Evolutionary conservation across 2,113 vertebrate genomes (phyloP).

Genomic region (Triplophysa dalaica): DNA sequence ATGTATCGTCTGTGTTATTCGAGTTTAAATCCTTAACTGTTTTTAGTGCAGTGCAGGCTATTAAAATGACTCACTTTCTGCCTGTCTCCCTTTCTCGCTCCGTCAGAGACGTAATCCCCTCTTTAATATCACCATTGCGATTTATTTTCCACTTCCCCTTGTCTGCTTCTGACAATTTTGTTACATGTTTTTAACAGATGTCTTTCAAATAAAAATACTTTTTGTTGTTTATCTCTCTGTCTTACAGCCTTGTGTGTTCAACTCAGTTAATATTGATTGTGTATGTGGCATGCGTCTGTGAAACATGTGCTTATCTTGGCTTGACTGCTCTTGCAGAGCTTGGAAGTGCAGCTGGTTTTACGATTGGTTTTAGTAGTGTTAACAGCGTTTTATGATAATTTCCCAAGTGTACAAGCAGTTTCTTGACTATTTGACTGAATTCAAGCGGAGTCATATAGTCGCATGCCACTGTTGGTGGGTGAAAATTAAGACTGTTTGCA

Average conservation of each 20-base stretch:
- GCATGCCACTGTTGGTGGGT: neutral
- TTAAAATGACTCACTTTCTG: conserved; percentile 29
- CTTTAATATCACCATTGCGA: neutral
- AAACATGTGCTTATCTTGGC: conserved; percentile 24
- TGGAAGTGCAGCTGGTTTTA: conserved; percentile 18
- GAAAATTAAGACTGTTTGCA: neutral
- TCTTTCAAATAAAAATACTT: conserved; percentile 41
- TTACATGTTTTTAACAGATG: conserved; percentile 28
- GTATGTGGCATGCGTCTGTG: neutral
- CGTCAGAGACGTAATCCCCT: conserved; percentile 24
- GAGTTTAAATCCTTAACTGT: conserved; percentile 19
- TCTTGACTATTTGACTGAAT: neutral
- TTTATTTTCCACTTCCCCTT: conserved; percentile 21
- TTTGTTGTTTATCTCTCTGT: conserved; percentile 11
- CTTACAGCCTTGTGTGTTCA: neutral
- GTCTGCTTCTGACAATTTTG: conserved; percentile 35
- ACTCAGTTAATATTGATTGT: neutral
- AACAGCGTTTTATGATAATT: conserved; percentile 30
- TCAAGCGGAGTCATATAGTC: neutral
- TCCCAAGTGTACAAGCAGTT: conserved; percentile 32
- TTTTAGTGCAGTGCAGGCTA: neutral
- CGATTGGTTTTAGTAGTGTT: conserved; percentile 3
- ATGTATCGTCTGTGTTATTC: neutral
- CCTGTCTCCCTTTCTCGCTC: neutral
- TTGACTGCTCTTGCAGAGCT: conserved; percentile 3